Conservation (phyloP, 2,113 vertebrate genomes). For the Leucopsar rothschildi region DNA sequence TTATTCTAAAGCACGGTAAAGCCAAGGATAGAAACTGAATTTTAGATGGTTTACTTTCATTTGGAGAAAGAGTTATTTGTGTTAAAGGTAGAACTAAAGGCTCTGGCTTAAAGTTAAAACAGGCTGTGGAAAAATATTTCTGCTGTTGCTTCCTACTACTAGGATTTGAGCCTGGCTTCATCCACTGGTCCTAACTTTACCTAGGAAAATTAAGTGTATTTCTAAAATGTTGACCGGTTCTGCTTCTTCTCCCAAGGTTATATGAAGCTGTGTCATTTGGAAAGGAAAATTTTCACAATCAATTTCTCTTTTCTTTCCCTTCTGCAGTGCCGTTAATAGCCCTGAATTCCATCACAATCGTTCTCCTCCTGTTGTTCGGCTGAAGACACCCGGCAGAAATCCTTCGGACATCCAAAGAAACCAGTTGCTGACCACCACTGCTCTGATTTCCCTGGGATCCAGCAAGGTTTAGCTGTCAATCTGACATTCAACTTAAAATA, state of each 20-base stretch:
- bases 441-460: constrained; percentile 26
- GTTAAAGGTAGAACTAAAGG: neutral
- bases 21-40: neutral
- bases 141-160: neutral
- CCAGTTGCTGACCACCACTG: neutral
- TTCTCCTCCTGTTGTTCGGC: constrained; percentile 90
- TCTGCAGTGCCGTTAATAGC: constrained; percentile 89
- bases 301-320: neutral
- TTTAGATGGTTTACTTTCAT: neutral
- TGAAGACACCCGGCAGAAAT: constrained; percentile 52
- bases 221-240: neutral
- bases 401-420: constrained; percentile 34
- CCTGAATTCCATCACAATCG: constrained; percentile 86
- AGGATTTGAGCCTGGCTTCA: neutral
- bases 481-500: constrained; percentile 48
- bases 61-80: neutral
- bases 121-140: neutral
- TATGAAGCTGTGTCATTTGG: neutral
- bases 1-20: neutral
- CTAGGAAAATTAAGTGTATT: accelerated
- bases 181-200: neutral
- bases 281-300: neutral
- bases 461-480: constrained; percentile 9
- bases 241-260: neutral
- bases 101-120: neutral